Percentiles rank a stretch among this genome's conserved stretches.
phyloP scores from a whole-genome alignment of 2,888 invertebrate genomes.

The Hedya salicella region DNA sequence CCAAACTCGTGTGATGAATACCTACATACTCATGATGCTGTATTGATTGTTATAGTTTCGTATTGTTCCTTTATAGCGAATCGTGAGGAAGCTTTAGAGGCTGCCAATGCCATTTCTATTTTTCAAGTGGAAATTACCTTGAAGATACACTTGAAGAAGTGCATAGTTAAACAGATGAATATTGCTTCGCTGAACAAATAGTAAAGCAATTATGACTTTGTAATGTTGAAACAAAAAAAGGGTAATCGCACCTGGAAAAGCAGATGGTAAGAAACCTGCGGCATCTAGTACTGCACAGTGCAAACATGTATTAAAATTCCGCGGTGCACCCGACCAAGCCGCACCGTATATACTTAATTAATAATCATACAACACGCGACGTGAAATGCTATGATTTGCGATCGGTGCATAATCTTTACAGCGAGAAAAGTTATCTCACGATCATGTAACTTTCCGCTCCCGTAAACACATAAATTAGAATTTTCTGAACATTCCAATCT shows the following conservation, averaged over 20 bases:
- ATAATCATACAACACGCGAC: constrained; percentile 41
- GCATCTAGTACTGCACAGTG: constrained; percentile 32
- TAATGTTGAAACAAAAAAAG: constrained; percentile 21
- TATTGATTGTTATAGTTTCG: constrained; percentile 49
- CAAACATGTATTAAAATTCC: constrained; percentile 46
- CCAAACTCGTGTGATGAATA: constrained; percentile 49
- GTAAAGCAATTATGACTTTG: constrained; percentile 26
- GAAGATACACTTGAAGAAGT: constrained; percentile 7
- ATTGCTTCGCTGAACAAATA: constrained; percentile 20
- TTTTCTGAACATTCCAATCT: constrained; percentile 29
- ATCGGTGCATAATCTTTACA: constrained; percentile 30
- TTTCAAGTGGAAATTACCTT: constrained; percentile 15
- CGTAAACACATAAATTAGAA: constrained; percentile 13
- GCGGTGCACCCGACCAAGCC: constrained; percentile 42
- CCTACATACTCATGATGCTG: constrained; percentile 24
- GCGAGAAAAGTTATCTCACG: constrained; percentile 39
- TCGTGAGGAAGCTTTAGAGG: constrained; percentile 40
- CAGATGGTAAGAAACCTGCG: constrained; percentile 41
- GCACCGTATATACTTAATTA: constrained; percentile 34
- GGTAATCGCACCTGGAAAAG: constrained; percentile 44
- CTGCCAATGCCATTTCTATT: constrained; percentile 13
- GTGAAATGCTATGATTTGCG: constrained; percentile 43
- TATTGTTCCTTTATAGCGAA: constrained; percentile 28
- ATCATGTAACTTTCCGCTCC: constrained; percentile 36
- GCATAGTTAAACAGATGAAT: neutral